Evolutionary conservation across 2,888 invertebrate species (phyloP), one percentile per base, ranked within the genome.

Genomic region (Diaprepes abbreviatus): DNA sequence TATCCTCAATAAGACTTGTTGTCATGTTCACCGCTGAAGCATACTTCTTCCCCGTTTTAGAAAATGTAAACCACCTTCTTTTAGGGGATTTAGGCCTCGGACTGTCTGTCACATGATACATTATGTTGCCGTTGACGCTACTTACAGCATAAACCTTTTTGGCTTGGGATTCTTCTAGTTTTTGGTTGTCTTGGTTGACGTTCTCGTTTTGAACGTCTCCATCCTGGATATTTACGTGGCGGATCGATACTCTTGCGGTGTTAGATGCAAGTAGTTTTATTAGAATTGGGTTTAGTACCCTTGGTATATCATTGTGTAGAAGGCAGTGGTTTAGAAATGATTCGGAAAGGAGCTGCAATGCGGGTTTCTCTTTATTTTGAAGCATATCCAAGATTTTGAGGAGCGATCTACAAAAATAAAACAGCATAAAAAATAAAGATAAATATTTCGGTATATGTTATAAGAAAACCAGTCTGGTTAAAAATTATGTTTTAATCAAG

Each of bases 191-290:
- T 50, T 80, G 78, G 10, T 75, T 74, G 4, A 75, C 74, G 16
- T 74, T 70, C 17, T 83, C 82, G 66, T 81, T 82, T 19, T 82
- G 83, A 1, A 81, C 78, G 21, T 86, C 86, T 9, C 86, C 85
- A 70, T 89, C 85, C 62, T 88, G 85, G 19, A 91, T 87, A 78
- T 89, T 90, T 3, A 91, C 88, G 75, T 93, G 92, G 10, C 91
- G 88, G n/a, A 94, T 91, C 31, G 93, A 92, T 73, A 93, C 89
- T n/a, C 93, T 87, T 60, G 93, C 92, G 0, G 95, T 94, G 71
- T 91, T 91, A 0, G 93, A 89, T 73, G 93, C 90, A 19, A 96
- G 85, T 16, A 96, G 85, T 83, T 93, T 92, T 70, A 89, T 85
- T 62, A 94, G 85, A 3, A 94, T 84, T 0, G 94, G 93, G 78